Percentiles rank a stretch among this genome's conserved stretches.
phyloP scores from a whole-genome alignment of 1,140 invertebrate genomes.

The Drosophila pandora region DNA sequence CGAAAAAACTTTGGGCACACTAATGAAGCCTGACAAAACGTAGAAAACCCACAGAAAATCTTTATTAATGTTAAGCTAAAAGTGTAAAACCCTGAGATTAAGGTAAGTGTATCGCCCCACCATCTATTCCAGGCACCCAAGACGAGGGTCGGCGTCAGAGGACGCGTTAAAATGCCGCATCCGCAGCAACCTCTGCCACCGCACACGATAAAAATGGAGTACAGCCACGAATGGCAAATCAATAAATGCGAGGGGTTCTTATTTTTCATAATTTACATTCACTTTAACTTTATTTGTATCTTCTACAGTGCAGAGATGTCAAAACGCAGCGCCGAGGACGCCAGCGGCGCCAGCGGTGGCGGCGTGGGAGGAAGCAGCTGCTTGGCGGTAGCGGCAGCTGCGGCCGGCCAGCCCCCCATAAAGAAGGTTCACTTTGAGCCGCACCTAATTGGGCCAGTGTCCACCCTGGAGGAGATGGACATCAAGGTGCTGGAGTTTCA shows the following conservation, averaged over 20 bases:
- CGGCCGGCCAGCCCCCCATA: conserved; percentile 87
- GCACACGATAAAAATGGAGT: conserved; percentile 71
- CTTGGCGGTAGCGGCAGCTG: conserved; percentile 57
- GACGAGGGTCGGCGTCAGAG: background rate
- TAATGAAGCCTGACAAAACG: conserved; percentile 35
- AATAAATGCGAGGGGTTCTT: conserved; percentile 64
- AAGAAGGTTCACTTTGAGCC: conserved; percentile 98
- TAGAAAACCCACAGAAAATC: conserved; percentile 43
- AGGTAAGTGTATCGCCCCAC: conserved; percentile 48
- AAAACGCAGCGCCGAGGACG: conserved; percentile 89
- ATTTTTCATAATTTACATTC: conserved; percentile 26
- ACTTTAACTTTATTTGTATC: conserved; percentile 1
- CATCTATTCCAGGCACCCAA: background rate
- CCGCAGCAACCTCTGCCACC: conserved; percentile 38
- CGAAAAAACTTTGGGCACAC: conserved; percentile 7
- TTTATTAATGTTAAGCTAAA: conserved; percentile 78
- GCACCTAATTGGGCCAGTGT: conserved; percentile 95
- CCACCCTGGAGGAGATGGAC: conserved; percentile 98
- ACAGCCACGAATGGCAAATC: conserved; percentile 74
- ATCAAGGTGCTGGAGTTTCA: conserved; percentile 98
- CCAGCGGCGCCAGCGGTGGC: conserved; percentile 79
- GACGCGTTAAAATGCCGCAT: conserved; percentile 1
- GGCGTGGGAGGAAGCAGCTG: conserved; percentile 54
- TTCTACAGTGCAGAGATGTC: conserved; percentile 85
- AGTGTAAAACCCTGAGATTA: conserved; percentile 64